These are phyloP conservation scores for Nyctereutes procyonoides DNA, from an alignment of 2,113 vertebrate genomes.

Conservation along the genomic window DNA sequence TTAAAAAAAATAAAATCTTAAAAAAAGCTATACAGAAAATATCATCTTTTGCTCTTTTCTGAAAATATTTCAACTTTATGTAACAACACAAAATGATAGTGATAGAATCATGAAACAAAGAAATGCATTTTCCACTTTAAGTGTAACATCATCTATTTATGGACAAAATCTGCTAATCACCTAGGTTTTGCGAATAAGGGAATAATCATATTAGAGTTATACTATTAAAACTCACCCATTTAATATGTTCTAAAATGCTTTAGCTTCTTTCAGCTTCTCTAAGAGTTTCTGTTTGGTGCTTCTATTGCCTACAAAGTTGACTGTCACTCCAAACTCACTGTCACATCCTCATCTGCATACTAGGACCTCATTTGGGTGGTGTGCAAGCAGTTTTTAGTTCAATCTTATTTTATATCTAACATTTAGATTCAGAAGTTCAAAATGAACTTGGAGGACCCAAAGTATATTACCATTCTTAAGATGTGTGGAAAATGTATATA, in stretches of 20 bases:
- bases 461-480: not conserved
- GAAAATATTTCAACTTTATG: not conserved
- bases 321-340: conserved; percentile 93
- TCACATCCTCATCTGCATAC: conserved; percentile 95
- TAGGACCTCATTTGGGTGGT: conserved; percentile 95
- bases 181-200: not conserved
- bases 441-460: not conserved
- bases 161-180: not conserved
- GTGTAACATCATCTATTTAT: not conserved
- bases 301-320: conserved; percentile 94
- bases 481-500: not conserved
- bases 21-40: not conserved
- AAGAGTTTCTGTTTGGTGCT: conserved; percentile 94
- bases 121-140: not conserved
- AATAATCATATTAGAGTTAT: conserved; percentile 25
- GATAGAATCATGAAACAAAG: not conserved
- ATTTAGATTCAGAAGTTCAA: not conserved
- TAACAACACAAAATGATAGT: not conserved
- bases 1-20: not conserved
- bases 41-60: not conserved
- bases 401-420: not conserved
- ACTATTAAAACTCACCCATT: conserved; percentile 89
- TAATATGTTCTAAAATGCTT: conserved; percentile 92
- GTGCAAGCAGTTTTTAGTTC: conserved; percentile 80
- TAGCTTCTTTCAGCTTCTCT: conserved; percentile 94